These are phyloP conservation scores for Timema podura DNA, from an alignment of 2,888 invertebrate species.

Conservation along the genomic window DNA sequence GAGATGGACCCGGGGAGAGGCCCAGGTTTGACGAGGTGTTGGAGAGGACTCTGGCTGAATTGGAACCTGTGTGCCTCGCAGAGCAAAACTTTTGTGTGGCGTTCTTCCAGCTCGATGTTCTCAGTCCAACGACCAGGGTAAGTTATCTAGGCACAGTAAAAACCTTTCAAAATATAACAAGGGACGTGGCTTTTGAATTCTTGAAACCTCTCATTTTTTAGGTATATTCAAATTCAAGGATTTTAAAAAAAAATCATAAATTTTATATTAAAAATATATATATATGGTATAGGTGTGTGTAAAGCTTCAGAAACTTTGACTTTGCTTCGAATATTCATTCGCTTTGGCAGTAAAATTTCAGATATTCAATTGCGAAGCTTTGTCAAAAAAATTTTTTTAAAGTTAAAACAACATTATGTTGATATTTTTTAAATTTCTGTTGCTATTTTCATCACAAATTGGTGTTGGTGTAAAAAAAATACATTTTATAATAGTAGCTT, in stretches of 20 bases:
- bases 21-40: conserved; percentile 59
- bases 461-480: no score
- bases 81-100: conserved; percentile 93
- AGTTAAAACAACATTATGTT: no score
- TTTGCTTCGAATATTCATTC: no score
- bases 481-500: no score
- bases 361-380: no score
- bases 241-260: neutral
- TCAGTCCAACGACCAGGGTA: conserved; percentile 51
- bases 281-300: neutral
- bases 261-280: neutral
- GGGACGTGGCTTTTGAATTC: neutral
- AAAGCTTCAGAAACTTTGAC: no score
- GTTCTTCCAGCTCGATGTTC: conserved; percentile 80
- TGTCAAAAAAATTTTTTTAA: no score
- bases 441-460: no score
- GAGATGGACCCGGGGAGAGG: conserved; percentile 58
- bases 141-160: neutral
- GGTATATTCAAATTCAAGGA: no score
- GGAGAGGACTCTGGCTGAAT: conserved; percentile 80
- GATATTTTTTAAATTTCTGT: no score
- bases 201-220: no score
- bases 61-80: conserved; percentile 86
- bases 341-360: no score
- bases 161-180: neutral